Evolutionary conservation across 2,888 invertebrate genomes (phyloP), one percentile per base, ranked within the genome.

Genomic region (Polydrusus tereticollis): DNA sequence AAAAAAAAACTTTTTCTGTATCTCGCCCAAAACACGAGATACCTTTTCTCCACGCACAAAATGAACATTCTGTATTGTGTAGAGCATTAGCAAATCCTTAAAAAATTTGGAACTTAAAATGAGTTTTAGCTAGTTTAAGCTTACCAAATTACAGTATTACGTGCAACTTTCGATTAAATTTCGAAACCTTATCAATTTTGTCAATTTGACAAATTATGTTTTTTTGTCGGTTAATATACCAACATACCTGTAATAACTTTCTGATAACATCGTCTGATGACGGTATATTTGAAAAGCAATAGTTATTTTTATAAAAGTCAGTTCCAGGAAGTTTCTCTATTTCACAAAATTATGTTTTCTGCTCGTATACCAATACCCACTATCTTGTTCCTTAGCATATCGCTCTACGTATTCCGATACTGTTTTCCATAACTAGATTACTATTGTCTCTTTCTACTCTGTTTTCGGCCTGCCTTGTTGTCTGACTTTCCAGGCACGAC

Each of bases 401-500:
- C 33, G 18, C 26, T 41, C 29, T 60, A 18, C 29, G 18, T 62
- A 12, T 33, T 47, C 45, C n/a, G 26, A 36, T 58, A 41, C 58
- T 58, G 45, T 62, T 62, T 62, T 43, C 62, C 43, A 47, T 62
- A 62, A 62, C 47, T 33, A 29, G 47, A 62, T 62, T 62, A 62
- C 47, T 20, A 62, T 62, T 62, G 62, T 62, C 26, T 62, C 43
- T 43, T 47, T 43, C 18, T 23, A 47, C 62, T 43, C 4, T 33
- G 16, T 33, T n/a, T 57, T 74, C 72, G 73, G 73, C 69, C 55
- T 8, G 12, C 1, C 20, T 12, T 7, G 12, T 2, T 29, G 29
- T 29, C n/a, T 36, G 36, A 4, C 41, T 77, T 78, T 79, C 80
- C 67, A 57, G 73, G 79, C 81, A 80, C 81, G 81, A 80, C 75